Base-by-base conservation (phyloP, 1,140 invertebrate species). In the Brachionus rubens region DNA sequence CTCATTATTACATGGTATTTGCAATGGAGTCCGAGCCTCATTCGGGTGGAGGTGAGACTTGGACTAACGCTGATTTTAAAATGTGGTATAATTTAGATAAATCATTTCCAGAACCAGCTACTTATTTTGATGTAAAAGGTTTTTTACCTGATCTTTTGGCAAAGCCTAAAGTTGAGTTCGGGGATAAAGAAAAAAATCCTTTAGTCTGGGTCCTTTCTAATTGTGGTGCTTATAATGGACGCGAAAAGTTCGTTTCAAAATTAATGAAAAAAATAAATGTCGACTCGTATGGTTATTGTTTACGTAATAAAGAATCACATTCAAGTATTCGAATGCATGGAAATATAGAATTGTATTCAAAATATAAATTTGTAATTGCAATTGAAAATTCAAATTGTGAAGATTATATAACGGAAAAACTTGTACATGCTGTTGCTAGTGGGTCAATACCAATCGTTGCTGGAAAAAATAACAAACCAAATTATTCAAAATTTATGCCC, bases 401-500 rank as follows among this genome's bases (percentile, higher is more conserved):
- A 24, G 92, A 94, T 86, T 95, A 94, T 81, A 88, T 94, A 2
- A 93, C 92, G 2, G 92, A 95, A 84, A 94, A 94, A 81, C 86
- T 93, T 14, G 48, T 75, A 9, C 47, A 75, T 50, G 70, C 70
- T 6, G 36, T 75, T 28, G 70, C 70, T n/a, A 54, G 47, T 46
- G 52, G 52, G 24, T 76, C 75, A 33, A 50, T 76, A 36, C 75
- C 75, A 19, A 76, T 76, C 21, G 75, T 76, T 9, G 75, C 75
- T 24, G 52, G 54, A 10, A 36, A 40, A 30, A 19, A 62, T 19
- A 48, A 48, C n/a, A 59, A 62, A 36, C 75, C 75, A 33, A 33
- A 76, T 14, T 76, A 76, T 65, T 30, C 12, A 40, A 43, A 48
- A 59, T 76, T 76, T 40, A 26, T 52, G 30, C 75, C 75, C 5